A percentile compares a stretch with the other conserved stretches of the same genome.
phyloP scores from a whole-genome alignment of 2,888 invertebrate genomes.

The Drosophila gaucha region DNA sequence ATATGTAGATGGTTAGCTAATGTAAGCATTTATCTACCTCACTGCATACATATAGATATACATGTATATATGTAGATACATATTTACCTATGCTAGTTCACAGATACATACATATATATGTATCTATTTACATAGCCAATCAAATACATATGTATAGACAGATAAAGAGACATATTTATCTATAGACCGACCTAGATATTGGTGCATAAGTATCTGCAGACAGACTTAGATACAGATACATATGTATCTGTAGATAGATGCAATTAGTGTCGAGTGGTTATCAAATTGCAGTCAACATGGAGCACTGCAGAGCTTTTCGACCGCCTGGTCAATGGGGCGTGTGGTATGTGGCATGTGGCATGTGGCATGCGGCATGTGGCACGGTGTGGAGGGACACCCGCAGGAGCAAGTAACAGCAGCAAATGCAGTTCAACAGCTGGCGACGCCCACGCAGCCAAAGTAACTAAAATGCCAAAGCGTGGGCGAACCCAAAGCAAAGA shows the following conservation, averaged over 20 bases:
- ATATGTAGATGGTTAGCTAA: too few species aligned
- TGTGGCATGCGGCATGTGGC: slow-evolving; percentile 8
- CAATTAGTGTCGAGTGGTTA: slow-evolving; percentile 60
- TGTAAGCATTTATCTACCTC: neutral
- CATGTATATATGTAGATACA: neutral
- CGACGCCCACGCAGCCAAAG: slow-evolving; percentile 39
- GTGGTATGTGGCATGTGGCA: slow-evolving; percentile 41
- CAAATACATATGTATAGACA: neutral
- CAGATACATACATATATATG: neutral
- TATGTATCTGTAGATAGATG: neutral
- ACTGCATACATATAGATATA: neutral
- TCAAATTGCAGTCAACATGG: slow-evolving; percentile 30
- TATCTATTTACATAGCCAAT: too few species aligned
- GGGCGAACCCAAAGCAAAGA: slow-evolving; percentile 12
- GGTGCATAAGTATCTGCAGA: neutral
- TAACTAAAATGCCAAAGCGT: slow-evolving; percentile 38
- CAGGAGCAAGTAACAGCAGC: slow-evolving; percentile 17
- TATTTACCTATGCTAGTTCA: neutral
- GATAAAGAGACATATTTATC: neutral
- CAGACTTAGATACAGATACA: neutral
- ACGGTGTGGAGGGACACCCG: neutral
- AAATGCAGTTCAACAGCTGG: slow-evolving; percentile 43
- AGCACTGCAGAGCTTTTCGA: slow-evolving; percentile 9
- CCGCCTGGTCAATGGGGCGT: slow-evolving; percentile 28
- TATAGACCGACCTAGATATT: neutral